Percentiles rank a stretch among this genome's conserved stretches.
These are phyloP conservation scores for Macrostomum lignano DNA, from an alignment of 1,140 invertebrate species.

Conservation along the genomic window DNA sequence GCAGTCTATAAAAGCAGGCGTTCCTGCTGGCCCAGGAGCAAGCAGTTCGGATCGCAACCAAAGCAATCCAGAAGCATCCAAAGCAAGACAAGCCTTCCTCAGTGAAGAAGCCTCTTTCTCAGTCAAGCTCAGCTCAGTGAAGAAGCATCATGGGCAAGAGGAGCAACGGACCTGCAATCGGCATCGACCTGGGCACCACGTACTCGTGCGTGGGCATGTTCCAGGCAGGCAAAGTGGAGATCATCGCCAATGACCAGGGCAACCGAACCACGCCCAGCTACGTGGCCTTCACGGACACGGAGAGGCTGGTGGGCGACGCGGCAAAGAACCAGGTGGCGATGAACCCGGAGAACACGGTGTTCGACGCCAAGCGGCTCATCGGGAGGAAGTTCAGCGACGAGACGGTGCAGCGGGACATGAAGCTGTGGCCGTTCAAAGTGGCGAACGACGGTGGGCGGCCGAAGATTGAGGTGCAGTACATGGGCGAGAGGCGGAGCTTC, in stretches of 20 bases:
- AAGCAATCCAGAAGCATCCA: no score
- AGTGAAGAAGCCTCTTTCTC: no score
- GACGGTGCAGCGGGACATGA: slow-evolving; percentile 37
- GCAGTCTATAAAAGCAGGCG: no score
- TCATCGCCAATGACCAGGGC: slow-evolving; percentile 67
- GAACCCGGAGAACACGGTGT: slow-evolving; percentile 81
- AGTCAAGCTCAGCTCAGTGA: no score
- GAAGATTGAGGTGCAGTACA: slow-evolving; percentile 52
- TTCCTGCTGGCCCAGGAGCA: no score
- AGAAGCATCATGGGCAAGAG: no score
- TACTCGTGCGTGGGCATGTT: slow-evolving; percentile 31
- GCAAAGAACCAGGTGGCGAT: slow-evolving; percentile 38
- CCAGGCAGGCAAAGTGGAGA: slow-evolving; percentile 51
- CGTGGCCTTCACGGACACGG: slow-evolving; percentile 61
- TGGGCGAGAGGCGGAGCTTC: slow-evolving; percentile 65
- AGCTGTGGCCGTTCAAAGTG: slow-evolving; percentile 40
- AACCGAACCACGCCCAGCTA: slow-evolving; percentile 62
- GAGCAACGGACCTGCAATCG: no score
- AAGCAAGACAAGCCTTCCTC: no score
- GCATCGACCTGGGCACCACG: no score
- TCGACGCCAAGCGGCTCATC: slow-evolving; percentile 55
- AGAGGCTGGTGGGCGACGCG: slow-evolving; percentile 52
- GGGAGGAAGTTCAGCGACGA: slow-evolving; percentile 44
- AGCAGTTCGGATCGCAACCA: no score
- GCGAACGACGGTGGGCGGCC: slow-evolving; percentile 49